These are phyloP conservation scores for Macrostomum lignano DNA, from an alignment of 1,140 invertebrate species.

Conservation along the genomic window DNA sequence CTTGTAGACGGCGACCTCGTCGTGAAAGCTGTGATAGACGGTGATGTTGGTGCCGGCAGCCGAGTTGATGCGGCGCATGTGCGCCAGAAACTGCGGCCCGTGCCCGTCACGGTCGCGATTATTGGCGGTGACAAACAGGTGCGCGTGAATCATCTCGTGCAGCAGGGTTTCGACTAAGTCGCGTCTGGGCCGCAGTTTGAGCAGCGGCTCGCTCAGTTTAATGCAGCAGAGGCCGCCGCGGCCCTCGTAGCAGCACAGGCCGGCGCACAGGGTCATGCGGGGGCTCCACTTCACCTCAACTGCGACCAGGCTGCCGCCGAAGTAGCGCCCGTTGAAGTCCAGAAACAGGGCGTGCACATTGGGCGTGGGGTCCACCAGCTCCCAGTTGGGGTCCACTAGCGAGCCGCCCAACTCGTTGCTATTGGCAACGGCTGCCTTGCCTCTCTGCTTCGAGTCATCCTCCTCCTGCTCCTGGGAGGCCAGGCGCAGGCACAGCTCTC, in stretches of 20 bases:
- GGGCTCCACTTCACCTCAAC: constrained; percentile 74
- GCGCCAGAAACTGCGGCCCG: constrained; percentile 64
- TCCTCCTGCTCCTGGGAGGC: too few species aligned
- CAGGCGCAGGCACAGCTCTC: too few species aligned
- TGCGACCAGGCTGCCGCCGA: constrained; percentile 41
- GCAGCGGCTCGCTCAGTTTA: constrained; percentile 49
- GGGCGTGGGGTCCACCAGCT: constrained; percentile 3
- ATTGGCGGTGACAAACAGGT: constrained; percentile 54
- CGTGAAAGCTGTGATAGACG: constrained; percentile 61
- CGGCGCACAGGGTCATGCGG: constrained; percentile 63
- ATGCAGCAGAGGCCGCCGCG: constrained; percentile 43
- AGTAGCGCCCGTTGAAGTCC: constrained; percentile 56
- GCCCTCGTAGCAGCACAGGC: constrained; percentile 47
- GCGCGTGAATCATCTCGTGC: constrained; percentile 99
- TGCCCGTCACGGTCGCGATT: constrained; percentile 60
- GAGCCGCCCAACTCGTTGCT: too few species aligned
- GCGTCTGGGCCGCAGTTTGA: constrained; percentile 63
- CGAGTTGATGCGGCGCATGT: constrained; percentile 72
- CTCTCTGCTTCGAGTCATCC: too few species aligned
- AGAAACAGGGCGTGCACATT: constrained; percentile 36
- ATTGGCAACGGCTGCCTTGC: too few species aligned
- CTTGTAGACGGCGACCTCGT: constrained; percentile 52
- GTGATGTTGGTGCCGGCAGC: constrained; percentile 56
- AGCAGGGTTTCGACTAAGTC: constrained; percentile 76
- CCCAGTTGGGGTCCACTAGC: constrained; percentile 1